A percentile compares a stretch with the other conserved stretches of the same genome.
Evolutionary conservation across 2,797 vertebrate genomes (phyloP).

Genomic region (Knipowitschia caucasica): DNA sequence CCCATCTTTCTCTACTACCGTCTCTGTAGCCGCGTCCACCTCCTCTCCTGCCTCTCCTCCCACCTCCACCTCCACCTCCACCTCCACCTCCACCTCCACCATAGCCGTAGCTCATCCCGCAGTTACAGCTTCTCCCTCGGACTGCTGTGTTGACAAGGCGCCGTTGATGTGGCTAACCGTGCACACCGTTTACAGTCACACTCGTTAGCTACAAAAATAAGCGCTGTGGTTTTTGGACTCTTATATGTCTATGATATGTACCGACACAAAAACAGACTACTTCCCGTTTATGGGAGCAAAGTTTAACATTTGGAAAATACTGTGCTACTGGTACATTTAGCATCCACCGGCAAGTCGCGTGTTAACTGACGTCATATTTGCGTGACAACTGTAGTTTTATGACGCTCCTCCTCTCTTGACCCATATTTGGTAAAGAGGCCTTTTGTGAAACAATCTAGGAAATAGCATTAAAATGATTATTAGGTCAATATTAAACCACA

Average conservation of each 20-base stretch:
- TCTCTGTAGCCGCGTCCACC: conserved; percentile 50
- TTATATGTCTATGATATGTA: background rate
- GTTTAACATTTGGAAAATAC: background rate
- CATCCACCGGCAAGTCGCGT: conserved; percentile 39
- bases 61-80: conserved; percentile 51
- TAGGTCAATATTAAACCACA: no score
- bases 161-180: background rate
- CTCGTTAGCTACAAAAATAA: background rate
- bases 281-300: background rate
- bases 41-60: conserved; percentile 58
- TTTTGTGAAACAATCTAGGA: no score
- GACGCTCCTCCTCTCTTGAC: no score
- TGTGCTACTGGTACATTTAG: background rate
- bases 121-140: background rate
- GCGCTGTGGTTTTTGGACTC: background rate
- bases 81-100: conserved; percentile 64
- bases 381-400: background rate
- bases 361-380: conserved; percentile 5
- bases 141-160: background rate
- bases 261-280: background rate
- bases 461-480: no score
- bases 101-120: conserved; percentile 69
- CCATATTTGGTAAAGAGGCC: no score
- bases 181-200: background rate
- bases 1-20: conserved; percentile 66